Evolutionary conservation across 2,888 invertebrate genomes (phyloP).

Genomic region (Mesorhabditis belari): DNA sequence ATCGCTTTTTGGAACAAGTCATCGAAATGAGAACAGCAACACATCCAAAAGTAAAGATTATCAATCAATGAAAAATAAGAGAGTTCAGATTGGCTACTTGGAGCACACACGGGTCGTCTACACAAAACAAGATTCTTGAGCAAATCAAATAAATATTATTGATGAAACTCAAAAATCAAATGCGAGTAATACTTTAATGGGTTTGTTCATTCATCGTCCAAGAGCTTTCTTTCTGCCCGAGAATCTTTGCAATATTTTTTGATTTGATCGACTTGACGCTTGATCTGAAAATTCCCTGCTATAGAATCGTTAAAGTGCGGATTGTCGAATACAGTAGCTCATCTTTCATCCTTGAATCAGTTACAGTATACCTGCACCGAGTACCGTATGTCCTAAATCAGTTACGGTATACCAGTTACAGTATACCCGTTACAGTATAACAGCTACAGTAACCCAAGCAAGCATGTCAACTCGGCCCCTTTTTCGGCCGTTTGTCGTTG

Average conservation of each 20-base stretch:
- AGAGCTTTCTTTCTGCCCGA: neutral
- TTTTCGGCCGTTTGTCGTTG: too few relatives aligned
- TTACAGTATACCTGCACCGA: too few relatives aligned
- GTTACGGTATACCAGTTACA: too few relatives aligned
- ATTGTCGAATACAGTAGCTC: too few relatives aligned
- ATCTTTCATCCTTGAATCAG: too few relatives aligned
- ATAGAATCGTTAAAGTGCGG: too few relatives aligned
- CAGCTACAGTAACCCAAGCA: too few relatives aligned
- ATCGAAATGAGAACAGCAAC: slow-evolving; percentile 53
- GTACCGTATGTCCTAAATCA: too few relatives aligned
- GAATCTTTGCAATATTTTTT: neutral
- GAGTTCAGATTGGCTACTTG: slow-evolving; percentile 36
- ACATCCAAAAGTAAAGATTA: slow-evolving; percentile 40
- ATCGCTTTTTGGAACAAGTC: slow-evolving; percentile 51
- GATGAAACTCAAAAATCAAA: neutral
- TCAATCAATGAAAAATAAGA: neutral
- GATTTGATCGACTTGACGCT: neutral
- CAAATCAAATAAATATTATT: neutral
- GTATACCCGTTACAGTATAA: too few relatives aligned
- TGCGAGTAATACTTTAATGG: too few relatives aligned
- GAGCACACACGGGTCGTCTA: slow-evolving; percentile 53
- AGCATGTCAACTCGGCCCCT: too few relatives aligned
- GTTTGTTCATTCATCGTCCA: neutral
- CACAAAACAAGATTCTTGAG: slow-evolving; percentile 34
- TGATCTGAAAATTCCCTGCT: neutral